Evolutionary conservation across 2,888 invertebrate genomes (phyloP).

Genomic region (Drosophila trichaetosa): DNA sequence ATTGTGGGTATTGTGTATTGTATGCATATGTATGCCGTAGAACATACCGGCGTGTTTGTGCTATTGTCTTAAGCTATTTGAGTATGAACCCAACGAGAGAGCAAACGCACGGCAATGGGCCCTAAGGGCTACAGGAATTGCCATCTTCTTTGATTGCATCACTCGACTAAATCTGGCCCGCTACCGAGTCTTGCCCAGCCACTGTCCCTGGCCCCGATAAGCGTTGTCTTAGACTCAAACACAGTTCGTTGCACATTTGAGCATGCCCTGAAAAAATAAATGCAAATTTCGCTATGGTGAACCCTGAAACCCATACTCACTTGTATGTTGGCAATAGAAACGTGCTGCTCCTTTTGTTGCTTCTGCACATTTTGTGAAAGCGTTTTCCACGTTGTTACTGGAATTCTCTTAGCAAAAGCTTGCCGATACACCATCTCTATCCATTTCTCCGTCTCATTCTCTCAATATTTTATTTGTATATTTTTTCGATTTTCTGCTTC

Average conservation of each 20-base stretch:
- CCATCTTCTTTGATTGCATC: slow-evolving; percentile 70
- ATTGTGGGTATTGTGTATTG: slow-evolving; percentile 7
- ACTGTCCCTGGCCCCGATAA: slow-evolving; percentile 22
- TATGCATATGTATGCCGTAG: slow-evolving; percentile 10
- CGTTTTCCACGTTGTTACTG: slow-evolving; percentile 51
- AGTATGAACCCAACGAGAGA: slow-evolving; percentile 44
- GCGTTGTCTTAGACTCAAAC: slow-evolving; percentile 70
- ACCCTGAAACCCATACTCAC: slow-evolving; percentile 35
- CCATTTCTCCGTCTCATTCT: slow-evolving; percentile 29
- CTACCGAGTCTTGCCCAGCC: slow-evolving; percentile 11
- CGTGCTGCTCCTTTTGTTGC: slow-evolving; percentile 69
- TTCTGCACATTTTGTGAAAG: slow-evolving; percentile 70
- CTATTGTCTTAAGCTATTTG: slow-evolving; percentile 67
- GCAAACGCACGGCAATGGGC: slow-evolving; percentile 29
- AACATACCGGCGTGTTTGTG: slow-evolving; percentile 33
- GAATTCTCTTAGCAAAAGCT: slow-evolving; percentile 39
- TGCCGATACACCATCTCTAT: background rate
- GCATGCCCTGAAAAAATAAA: slow-evolving; percentile 79
- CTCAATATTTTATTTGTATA: slow-evolving; percentile 79
- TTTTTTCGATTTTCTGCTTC: slow-evolving; percentile 79
- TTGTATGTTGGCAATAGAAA: slow-evolving; percentile 50
- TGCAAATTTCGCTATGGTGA: slow-evolving; percentile 75
- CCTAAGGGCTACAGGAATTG: slow-evolving; percentile 52
- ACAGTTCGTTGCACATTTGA: slow-evolving; percentile 82
- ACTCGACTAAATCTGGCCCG: slow-evolving; percentile 31